phyloP scores from a whole-genome alignment of 1,140 invertebrate genomes.

The Colletes latitarsis region DNA sequence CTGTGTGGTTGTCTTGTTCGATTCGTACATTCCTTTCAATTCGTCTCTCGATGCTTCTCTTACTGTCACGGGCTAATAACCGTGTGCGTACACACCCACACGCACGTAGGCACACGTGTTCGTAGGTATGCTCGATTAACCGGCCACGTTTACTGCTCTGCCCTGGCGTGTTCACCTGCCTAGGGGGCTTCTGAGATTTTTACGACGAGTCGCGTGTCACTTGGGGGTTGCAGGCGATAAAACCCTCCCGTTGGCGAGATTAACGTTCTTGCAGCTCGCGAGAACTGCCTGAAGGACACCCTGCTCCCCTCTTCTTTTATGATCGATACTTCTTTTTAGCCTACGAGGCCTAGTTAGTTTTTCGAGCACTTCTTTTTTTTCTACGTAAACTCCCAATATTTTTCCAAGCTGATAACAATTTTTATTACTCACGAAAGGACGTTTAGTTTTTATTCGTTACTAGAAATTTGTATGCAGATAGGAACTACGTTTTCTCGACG shows the following conservation, averaged over 20 bases:
- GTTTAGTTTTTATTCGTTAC: no score
- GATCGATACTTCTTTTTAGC: constrained; percentile 33
- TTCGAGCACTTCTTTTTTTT: no score
- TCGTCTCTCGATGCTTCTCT: constrained; percentile 42
- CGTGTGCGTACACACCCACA: background rate
- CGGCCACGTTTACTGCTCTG: constrained; percentile 64
- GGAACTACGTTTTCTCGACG: no score
- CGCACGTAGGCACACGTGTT: constrained; percentile 33
- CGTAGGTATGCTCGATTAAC: constrained; percentile 57
- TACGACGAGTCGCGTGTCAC: constrained; percentile 74
- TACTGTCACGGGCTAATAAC: constrained; percentile 64
- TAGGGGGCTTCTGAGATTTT: constrained; percentile 76
- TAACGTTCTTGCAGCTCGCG: constrained; percentile 71
- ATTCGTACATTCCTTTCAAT: background rate
- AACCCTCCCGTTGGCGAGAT: constrained; percentile 76
- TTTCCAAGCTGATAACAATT: no score
- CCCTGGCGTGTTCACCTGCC: constrained; percentile 69
- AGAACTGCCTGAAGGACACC: constrained; percentile 43
- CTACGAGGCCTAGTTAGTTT: constrained; percentile 19
- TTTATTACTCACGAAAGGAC: no score
- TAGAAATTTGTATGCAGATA: no score
- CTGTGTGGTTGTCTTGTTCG: background rate
- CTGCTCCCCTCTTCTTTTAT: constrained; percentile 16
- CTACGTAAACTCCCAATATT: background rate
- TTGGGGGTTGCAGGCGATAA: constrained; percentile 75